Evolutionary conservation across 2,797 vertebrate genomes (phyloP).

Genomic region (Enteromius argenteus): DNA sequence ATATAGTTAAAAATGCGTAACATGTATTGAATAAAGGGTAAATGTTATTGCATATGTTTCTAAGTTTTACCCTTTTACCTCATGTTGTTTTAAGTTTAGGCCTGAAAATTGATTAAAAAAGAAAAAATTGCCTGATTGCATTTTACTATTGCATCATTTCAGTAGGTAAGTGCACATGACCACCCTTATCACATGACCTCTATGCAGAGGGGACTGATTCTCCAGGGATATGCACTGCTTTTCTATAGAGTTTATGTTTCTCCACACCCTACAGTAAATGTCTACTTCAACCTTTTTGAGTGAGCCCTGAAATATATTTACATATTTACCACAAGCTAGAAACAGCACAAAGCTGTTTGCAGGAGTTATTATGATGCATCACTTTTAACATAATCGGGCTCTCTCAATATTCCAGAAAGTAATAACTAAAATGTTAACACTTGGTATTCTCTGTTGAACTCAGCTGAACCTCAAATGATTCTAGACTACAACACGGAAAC

Average conservation of each 20-base stretch:
- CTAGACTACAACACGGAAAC: not conserved
- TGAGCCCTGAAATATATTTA: not conserved
- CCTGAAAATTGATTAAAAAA: not conserved
- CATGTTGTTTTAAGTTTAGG: not conserved
- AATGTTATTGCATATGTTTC: not conserved
- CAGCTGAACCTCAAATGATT: conserved; percentile 9
- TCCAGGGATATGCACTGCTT: conserved; percentile 17
- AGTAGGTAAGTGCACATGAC: conserved; percentile 31
- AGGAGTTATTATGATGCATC: not conserved
- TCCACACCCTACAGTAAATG: conserved; percentile 23
- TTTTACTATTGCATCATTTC: conserved; percentile 39
- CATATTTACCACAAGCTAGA: not conserved
- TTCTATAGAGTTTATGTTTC: conserved; percentile 3
- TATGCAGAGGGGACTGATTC: conserved; percentile 34
- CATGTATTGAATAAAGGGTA: not conserved
- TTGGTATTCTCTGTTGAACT: not conserved
- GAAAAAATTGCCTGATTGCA: conserved; percentile 25
- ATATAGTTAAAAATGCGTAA: not conserved
- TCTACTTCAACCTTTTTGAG: not conserved
- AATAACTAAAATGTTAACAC: not conserved
- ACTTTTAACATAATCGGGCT: not conserved
- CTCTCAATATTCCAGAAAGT: not conserved
- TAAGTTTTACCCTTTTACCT: not conserved
- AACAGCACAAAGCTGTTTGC: not conserved
- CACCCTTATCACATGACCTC: conserved; percentile 28